Evolutionary conservation across 2,797 vertebrate species (phyloP), one percentile per base, ranked within the genome.

Genomic region (Hydrophis major): DNA sequence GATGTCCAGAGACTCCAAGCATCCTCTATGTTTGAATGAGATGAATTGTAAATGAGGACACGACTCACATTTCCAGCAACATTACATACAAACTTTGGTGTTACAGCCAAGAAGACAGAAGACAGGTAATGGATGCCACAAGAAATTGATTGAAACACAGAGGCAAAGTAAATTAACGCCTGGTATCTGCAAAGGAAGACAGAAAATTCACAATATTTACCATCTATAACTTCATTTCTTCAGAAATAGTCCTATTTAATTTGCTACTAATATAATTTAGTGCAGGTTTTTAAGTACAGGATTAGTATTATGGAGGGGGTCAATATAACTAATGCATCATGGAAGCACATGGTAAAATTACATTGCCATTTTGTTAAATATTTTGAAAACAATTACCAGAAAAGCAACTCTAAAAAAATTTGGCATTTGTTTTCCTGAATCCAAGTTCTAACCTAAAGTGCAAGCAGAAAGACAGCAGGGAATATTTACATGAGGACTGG

Each of bases 101-200:
- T 98, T 92, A 98, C 97, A 89, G 98, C 98, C 95, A 99, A 96
- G 96, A 99, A 99, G 86, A 99, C 99, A 0, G 99, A 99, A 1
- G 99, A 97, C 96, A 99, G 97, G 95, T 99, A 99, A 95, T 99
- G 99, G 96, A 99, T 99, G 78, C 99, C 99, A 94, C 99, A 99
- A 32, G 99, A 97, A n/a, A 98, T 96, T 60, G 98, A 97, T 97
- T 99, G 99, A 97, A 99, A 99, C 94, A 98, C 98, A 89, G 97
- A 98, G 28, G 98, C 97, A 88, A 99, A 99, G 97, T 99, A 99
- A 92, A 99, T 95, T 93, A 97, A 98, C 92, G 98, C 98, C 97
- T 99, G 99, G 95, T 98, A 99, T 96, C 99, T 99, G 96, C 55
- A 95, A 87, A 93, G 93, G 59, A 94, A 95, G 89, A 86, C 63